Percentiles rank a stretch among this genome's conserved stretches.
Conservation (phyloP, 2,113 vertebrate genomes). For the Trematomus loennbergii region DNA sequence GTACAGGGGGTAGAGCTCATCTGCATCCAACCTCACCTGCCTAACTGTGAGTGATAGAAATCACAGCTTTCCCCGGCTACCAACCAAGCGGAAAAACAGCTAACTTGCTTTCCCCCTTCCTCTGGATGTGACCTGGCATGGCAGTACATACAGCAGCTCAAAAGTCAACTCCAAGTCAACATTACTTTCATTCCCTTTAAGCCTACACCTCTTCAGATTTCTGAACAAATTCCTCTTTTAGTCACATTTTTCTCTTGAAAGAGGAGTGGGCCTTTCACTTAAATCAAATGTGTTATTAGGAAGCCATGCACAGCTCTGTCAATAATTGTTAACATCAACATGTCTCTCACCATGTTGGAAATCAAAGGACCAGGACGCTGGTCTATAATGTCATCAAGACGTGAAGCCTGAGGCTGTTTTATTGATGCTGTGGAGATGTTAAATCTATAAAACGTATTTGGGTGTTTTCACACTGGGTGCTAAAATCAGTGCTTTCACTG, state of each 20-base stretch:
- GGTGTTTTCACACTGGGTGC: not conserved
- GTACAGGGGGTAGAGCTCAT: not conserved
- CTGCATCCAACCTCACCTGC: conserved; percentile 27
- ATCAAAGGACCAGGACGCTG: conserved; percentile 31
- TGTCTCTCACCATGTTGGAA: conserved; percentile 34
- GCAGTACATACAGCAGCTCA: conserved; percentile 23
- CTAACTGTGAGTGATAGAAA: conserved; percentile 53
- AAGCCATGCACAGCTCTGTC: conserved; percentile 39
- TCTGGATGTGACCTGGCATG: conserved; percentile 39
- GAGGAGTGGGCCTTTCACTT: not conserved
- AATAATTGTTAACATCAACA: conserved; percentile 61
- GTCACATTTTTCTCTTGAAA: conserved; percentile 21
- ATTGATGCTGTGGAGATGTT: conserved; percentile 18
- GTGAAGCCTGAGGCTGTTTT: conserved; percentile 28
- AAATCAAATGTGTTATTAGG: conserved; percentile 34
- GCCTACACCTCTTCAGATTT: conserved; percentile 28
- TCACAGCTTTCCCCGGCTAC: conserved; percentile 39
- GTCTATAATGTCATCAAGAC: conserved; percentile 52
- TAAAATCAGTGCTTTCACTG: conserved; percentile 8
- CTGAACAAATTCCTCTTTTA: conserved; percentile 43
- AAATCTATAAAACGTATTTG: conserved; percentile 27
- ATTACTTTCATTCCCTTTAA: conserved; percentile 49
- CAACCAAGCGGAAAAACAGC: conserved; percentile 52
- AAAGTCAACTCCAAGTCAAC: conserved; percentile 40
- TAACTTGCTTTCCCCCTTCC: conserved; percentile 27